Evolutionary conservation across 2,888 invertebrate genomes (phyloP).

Genomic region (Lissonota sp.): DNA sequence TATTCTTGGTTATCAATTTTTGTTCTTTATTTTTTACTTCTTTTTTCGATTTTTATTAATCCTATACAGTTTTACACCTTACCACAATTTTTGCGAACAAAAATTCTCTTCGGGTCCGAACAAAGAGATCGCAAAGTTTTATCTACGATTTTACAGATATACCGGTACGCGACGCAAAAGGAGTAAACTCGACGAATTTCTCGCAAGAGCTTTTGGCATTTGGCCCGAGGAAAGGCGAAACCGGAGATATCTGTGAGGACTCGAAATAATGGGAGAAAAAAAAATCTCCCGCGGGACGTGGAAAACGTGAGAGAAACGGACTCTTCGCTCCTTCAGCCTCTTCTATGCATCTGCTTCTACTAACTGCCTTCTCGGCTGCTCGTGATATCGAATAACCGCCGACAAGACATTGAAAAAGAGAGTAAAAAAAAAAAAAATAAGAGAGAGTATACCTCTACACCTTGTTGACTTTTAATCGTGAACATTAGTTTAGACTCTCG

Average conservation of each 20-base stretch:
- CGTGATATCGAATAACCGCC: conserved; percentile 49
- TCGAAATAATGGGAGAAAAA: conserved; percentile 43
- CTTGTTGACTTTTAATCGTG: conserved; percentile 69
- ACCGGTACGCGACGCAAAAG: conserved; percentile 50
- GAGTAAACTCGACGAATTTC: conserved; percentile 26
- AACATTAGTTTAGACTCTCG: conserved; percentile 69
- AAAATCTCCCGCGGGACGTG: conserved; percentile 28
- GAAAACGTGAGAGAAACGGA: conserved; percentile 44
- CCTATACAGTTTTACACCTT: no score
- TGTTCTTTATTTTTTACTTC: no score
- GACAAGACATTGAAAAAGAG: conserved; percentile 39
- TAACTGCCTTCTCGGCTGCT: conserved; percentile 5
- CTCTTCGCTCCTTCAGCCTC: conserved; percentile 14
- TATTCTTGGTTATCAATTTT: no score
- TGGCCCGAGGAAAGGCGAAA: conserved; percentile 56
- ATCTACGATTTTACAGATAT: conserved; percentile 60
- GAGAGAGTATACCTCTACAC: no score
- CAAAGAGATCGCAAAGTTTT: conserved; percentile 46
- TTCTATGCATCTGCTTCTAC: conserved; percentile 13
- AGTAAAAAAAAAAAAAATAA: no score
- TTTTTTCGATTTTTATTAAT: no score
- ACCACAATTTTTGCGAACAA: no score
- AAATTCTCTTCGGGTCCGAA: conserved; percentile 11
- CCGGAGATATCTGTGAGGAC: conserved; percentile 59
- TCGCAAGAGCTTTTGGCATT: conserved; percentile 25